phyloP scores from a whole-genome alignment of 2,797 vertebrate genomes.

The Syngnathus acus region DNA sequence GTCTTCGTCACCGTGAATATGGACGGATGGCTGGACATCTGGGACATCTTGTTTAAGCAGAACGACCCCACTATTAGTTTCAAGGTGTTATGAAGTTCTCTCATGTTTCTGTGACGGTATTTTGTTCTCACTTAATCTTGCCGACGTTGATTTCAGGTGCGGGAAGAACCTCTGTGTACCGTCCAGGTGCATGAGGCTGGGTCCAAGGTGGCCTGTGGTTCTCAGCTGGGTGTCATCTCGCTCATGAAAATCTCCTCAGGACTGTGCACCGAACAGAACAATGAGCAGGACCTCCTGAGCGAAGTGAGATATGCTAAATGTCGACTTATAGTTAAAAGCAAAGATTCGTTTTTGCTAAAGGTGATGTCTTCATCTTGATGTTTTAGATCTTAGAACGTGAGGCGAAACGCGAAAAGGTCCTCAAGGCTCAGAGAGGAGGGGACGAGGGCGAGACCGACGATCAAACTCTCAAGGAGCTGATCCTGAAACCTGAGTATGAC shows the following conservation, averaged over 20 bases:
- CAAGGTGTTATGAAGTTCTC: slow-evolving; percentile 65
- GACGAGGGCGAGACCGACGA: slow-evolving; percentile 32
- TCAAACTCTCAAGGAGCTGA: slow-evolving; percentile 50
- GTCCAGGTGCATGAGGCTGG: slow-evolving; percentile 81
- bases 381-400: slow-evolving; percentile 88
- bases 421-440: slow-evolving; percentile 74
- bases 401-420: slow-evolving; percentile 85
- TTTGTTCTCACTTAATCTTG: background rate
- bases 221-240: slow-evolving; percentile 69
- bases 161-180: slow-evolving; percentile 81
- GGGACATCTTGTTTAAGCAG: slow-evolving; percentile 92
- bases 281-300: slow-evolving; percentile 77
- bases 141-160: slow-evolving; percentile 67
- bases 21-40: slow-evolving; percentile 82
- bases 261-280: slow-evolving; percentile 79
- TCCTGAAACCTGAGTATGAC: slow-evolving; percentile 55
- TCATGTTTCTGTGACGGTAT: background rate
- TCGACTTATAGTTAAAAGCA: background rate
- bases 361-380: background rate
- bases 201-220: slow-evolving; percentile 77
- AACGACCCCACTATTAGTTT: slow-evolving; percentile 81
- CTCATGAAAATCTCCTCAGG: slow-evolving; percentile 78
- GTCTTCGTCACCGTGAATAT: slow-evolving; percentile 87
- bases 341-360: background rate
- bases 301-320: slow-evolving; percentile 59